phyloP scores from a whole-genome alignment of 2,113 vertebrate species.

The Solea solea region DNA sequence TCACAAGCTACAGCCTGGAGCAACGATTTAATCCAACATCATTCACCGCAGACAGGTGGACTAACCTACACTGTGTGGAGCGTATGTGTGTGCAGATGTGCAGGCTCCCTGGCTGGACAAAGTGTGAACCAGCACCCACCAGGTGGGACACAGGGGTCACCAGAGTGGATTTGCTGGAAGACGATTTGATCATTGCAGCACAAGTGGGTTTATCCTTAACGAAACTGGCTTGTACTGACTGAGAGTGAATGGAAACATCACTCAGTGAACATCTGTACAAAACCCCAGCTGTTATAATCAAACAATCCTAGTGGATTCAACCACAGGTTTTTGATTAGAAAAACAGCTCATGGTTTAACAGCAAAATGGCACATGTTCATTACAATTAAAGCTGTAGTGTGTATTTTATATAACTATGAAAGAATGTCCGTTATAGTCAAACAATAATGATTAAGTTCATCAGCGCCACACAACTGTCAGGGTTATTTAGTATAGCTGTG shows the following conservation, averaged over 20 bases:
- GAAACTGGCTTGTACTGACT: background rate
- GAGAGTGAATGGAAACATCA: background rate
- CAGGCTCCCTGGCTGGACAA: constrained; percentile 8
- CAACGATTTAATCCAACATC: constrained; percentile 68
- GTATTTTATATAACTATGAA: no score
- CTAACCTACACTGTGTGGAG: background rate
- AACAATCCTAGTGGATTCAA: no score
- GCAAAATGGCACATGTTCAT: no score
- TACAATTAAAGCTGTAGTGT: no score
- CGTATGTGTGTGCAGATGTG: background rate
- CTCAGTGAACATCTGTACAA: constrained; percentile 6
- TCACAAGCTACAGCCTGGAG: constrained; percentile 57
- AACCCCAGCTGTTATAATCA: background rate
- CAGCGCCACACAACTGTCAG: no score
- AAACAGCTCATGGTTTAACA: no score
- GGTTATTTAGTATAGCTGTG: no score
- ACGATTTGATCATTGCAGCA: background rate
- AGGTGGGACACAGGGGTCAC: background rate
- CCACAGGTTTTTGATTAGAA: no score
- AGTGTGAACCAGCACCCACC: constrained; percentile 10
- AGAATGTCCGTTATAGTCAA: no score
- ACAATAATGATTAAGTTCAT: no score
- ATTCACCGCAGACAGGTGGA: constrained; percentile 44
- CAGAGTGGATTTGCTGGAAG: background rate
- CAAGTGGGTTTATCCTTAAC: background rate